Evolutionary conservation across 2,888 invertebrate genomes (phyloP).

Genomic region (Catonia carolina): DNA sequence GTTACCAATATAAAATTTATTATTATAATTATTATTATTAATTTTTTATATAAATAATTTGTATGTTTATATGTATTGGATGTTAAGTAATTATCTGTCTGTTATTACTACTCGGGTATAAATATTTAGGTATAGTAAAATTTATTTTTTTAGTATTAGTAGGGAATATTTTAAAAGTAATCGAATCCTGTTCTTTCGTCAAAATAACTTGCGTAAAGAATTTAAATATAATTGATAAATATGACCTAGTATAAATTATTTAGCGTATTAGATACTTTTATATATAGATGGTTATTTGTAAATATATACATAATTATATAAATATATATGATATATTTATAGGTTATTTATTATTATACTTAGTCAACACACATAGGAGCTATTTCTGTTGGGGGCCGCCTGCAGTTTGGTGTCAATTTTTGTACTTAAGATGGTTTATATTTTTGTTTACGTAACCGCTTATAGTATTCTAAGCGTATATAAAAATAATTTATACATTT

Average conservation of each 20-base stretch:
- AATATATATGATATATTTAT: no score
- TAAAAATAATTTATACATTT: constrained; percentile 9
- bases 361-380: background rate
- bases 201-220: constrained; percentile 1
- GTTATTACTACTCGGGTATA: constrained; percentile 24
- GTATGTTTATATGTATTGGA: constrained; percentile 21
- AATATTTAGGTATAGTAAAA: constrained; percentile 20
- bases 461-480: constrained; percentile 6
- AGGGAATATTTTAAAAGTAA: constrained; percentile 17
- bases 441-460: constrained; percentile 8
- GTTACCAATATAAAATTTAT: constrained; percentile 24
- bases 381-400: background rate
- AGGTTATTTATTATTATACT: no score
- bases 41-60: constrained; percentile 18
- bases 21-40: constrained; percentile 8
- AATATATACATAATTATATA: no score
- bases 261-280: constrained; percentile 1
- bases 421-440: constrained; percentile 11
- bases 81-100: constrained; percentile 16
- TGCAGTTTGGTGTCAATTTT: constrained; percentile 6
- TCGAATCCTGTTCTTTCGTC: constrained; percentile 1
- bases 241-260: no score
- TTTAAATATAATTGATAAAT: no score
- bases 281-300: background rate
- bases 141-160: constrained; percentile 27